Conservation (phyloP, 2,888 invertebrate genomes). For the Auanema freiburgensis region DNA sequence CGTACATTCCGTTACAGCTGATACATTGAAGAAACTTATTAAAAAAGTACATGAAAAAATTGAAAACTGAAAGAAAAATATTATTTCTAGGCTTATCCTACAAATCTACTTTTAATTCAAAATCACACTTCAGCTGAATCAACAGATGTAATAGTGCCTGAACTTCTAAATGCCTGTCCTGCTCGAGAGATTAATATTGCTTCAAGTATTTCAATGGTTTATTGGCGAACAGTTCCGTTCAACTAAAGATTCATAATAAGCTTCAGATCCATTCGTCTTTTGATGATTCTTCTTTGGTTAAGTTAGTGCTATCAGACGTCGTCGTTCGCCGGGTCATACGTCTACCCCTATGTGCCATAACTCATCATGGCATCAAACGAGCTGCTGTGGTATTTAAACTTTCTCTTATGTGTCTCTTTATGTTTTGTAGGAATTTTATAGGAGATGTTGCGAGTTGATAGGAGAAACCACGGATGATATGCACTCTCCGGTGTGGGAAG, state of each 20-base stretch:
- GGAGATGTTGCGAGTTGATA: neutral
- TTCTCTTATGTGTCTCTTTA: neutral
- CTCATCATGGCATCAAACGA: conserved; percentile 8
- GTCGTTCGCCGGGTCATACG: conserved; percentile 4
- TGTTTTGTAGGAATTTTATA: neutral
- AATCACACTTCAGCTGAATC: neutral
- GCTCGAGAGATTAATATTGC: neutral
- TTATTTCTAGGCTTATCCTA: conserved; percentile 5
- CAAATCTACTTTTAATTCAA: conserved; percentile 3
- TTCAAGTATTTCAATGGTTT: neutral
- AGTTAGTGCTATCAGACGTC: conserved; percentile 5
- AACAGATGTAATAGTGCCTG: neutral
- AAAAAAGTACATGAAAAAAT: conserved; percentile 1
- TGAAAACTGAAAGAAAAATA: neutral
- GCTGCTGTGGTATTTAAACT: conserved; percentile 1
- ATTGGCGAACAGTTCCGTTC: neutral
- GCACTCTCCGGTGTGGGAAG: conserved; percentile 2
- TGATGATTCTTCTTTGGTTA: neutral
- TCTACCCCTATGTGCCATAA: conserved; percentile 7
- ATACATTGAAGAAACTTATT: conserved; percentile 1
- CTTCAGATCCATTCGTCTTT: conserved; percentile 4
- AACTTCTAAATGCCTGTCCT: conserved; percentile 2
- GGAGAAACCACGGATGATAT: conserved; percentile 4
- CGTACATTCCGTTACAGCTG: conserved; percentile 6
- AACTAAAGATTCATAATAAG: neutral